Evolutionary conservation across 30 jellyfish, hydroid and myxozoan genomes (phyloP), one percentile per base, ranked within the genome.

Genomic region (Sanderia malayensis): DNA sequence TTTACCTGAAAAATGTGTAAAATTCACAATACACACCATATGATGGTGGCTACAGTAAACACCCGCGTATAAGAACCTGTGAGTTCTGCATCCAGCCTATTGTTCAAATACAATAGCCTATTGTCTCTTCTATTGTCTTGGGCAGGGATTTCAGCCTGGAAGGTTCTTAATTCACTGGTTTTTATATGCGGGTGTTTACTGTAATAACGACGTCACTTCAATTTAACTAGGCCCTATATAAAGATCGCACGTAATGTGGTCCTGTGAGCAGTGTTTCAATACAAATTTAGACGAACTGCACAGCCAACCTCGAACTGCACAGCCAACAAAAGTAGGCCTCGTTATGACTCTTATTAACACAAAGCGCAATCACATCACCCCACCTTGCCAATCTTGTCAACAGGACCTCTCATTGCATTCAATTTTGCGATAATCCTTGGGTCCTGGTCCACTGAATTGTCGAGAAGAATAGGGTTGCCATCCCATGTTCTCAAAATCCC

Each of bases 401-500:
- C 79, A n/a, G 67, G 52, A 1, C 67, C 55, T 45, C 28, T 61
- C 81, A 58, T 61, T 25, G 22, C 31, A 3, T 49, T 57, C 4
- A 70, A 20, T 10, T 67, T 82, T 2, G 67, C 49, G 8, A 59
- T 52, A 6, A 59, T 58, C 2, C 31, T 82, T 13, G 69, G 0
- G 33, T 71, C 86, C 27, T 61, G 49, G 29, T 70, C 19, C 1
- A 82, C 70, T 53, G 29, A 65, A 17, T 71, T 31, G 41, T 80
- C 81, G 79, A 86, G 53, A 15, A 86, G 80, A 30, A 86, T 46
- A 15, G 96, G 96, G 41, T 86, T 73, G 28, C 96, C 96, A 11
- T 32, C 19, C 94, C 94, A 79, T 37, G 52, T 4, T 49, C 18
- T 49, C 25, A 49, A 11, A 18, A 4, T 49, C 18, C 64, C 64